phyloP scores from a whole-genome alignment of 53 echinoderm and acorn worm genomes.

The Astropecten irregularis region DNA sequence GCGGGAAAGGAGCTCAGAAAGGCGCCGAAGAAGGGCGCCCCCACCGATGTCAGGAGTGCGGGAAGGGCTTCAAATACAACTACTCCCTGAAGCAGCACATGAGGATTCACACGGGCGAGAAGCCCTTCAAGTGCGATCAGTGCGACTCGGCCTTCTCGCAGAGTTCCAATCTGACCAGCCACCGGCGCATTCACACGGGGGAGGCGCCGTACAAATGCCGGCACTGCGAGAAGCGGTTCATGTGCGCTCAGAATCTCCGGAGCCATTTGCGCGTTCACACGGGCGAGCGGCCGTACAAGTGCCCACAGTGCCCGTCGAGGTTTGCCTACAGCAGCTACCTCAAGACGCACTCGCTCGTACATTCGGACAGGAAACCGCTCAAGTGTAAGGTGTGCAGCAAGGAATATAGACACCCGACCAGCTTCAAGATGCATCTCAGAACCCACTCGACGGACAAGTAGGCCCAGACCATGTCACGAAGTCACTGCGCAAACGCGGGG shows the following conservation, averaged over 20 bases:
- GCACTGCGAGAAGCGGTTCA: slow-evolving; percentile 69
- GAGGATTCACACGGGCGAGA: slow-evolving; percentile 67
- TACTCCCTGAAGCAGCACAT: slow-evolving; percentile 62
- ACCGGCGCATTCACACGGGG: slow-evolving; percentile 71
- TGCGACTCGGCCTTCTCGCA: slow-evolving; percentile 65
- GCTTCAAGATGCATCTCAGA: slow-evolving; percentile 21
- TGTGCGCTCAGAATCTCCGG: slow-evolving; percentile 63
- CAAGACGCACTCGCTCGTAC: slow-evolving; percentile 18
- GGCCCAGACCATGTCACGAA: no score
- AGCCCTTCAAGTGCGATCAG: slow-evolving; percentile 57
- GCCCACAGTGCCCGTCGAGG: slow-evolving; percentile 62
- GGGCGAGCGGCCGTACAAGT: slow-evolving; percentile 76
- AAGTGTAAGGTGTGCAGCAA: slow-evolving; percentile 8
- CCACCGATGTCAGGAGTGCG: slow-evolving; percentile 60
- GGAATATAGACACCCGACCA: slow-evolving; percentile 5
- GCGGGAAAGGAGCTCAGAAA: not conserved
- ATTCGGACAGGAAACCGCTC: slow-evolving; percentile 14
- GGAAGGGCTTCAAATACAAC: slow-evolving; percentile 63
- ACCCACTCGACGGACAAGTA: not conserved
- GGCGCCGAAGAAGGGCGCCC: slow-evolving; percentile 23
- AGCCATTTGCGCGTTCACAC: slow-evolving; percentile 76
- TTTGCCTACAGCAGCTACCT: slow-evolving; percentile 59
- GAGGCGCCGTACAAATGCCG: slow-evolving; percentile 75
- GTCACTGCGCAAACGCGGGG: no score
- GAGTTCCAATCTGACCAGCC: slow-evolving; percentile 65